Conservation (phyloP, 2,113 vertebrate genomes). For the Lagenorhynchus albirostris region DNA sequence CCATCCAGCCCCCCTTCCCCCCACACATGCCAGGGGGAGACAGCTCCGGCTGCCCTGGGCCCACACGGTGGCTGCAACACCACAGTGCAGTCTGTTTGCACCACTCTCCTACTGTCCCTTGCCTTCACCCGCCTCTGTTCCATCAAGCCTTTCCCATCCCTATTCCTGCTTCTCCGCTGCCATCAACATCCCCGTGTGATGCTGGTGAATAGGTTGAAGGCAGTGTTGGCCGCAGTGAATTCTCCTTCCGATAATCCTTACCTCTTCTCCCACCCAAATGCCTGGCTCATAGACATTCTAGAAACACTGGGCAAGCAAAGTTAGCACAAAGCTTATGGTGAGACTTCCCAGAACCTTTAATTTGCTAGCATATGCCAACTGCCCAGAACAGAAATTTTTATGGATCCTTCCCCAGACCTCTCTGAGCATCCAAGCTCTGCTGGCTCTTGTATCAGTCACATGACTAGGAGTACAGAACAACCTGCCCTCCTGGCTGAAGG, state of each 20-base stretch:
- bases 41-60: fast-evolving
- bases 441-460: fast-evolving
- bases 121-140: neutral
- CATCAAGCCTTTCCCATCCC: neutral
- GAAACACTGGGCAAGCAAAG: neutral
- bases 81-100: fast-evolving
- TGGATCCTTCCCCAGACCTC: neutral
- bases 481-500: neutral
- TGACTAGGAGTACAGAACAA: no score
- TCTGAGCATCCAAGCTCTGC: neutral
- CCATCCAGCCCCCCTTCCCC: fast-evolving
- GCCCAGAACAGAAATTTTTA: no score
- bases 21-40: fast-evolving
- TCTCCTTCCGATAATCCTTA: fast-evolving
- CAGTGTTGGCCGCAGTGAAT: neutral
- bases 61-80: fast-evolving
- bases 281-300: neutral
- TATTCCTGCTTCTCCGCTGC: fast-evolving
- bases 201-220: no score
- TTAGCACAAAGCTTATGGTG: fast-evolving
- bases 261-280: neutral
- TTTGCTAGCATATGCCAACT: neutral
- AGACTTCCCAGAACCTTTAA: neutral
- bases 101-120: neutral
- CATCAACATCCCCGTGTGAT: neutral